These are phyloP conservation scores for Osmerus eperlanus DNA, from an alignment of 2,113 vertebrate genomes.

Conservation along the genomic window DNA sequence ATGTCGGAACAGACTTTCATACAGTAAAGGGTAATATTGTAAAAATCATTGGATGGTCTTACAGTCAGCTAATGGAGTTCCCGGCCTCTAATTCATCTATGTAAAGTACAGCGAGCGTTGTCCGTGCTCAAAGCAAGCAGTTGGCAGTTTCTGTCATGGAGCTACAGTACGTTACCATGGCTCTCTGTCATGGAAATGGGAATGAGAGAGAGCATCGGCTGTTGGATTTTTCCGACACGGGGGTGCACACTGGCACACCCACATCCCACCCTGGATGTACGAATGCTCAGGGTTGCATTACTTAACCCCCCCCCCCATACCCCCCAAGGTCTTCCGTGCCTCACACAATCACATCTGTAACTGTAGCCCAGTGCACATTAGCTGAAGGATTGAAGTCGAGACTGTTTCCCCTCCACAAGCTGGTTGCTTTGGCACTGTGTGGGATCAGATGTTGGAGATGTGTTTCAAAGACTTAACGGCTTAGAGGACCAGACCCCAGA, in stretches of 20 bases:
- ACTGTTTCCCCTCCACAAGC: neutral
- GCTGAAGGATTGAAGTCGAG: neutral
- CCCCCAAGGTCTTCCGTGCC: neutral
- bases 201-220: neutral
- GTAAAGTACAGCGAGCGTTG: too few relatives aligned
- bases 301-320: neutral
- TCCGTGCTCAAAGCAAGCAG: too few relatives aligned
- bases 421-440: neutral
- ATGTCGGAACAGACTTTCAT: too few relatives aligned
- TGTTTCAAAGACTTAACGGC: slow-evolving; percentile 3
- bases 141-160: too few relatives aligned
- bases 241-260: neutral
- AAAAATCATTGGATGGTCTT: too few relatives aligned
- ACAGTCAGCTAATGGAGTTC: too few relatives aligned
- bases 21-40: too few relatives aligned
- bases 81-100: too few relatives aligned
- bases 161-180: too few relatives aligned
- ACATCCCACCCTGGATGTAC: neutral
- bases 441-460: neutral
- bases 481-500: neutral
- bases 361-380: neutral
- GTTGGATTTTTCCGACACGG: neutral
- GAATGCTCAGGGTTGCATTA: neutral
- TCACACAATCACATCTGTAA: neutral
- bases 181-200: neutral